Evolutionary conservation across 2,797 vertebrate species (phyloP), one percentile per base, ranked within the genome.

Genomic region (Cryptoblepharus egeriae): DNA sequence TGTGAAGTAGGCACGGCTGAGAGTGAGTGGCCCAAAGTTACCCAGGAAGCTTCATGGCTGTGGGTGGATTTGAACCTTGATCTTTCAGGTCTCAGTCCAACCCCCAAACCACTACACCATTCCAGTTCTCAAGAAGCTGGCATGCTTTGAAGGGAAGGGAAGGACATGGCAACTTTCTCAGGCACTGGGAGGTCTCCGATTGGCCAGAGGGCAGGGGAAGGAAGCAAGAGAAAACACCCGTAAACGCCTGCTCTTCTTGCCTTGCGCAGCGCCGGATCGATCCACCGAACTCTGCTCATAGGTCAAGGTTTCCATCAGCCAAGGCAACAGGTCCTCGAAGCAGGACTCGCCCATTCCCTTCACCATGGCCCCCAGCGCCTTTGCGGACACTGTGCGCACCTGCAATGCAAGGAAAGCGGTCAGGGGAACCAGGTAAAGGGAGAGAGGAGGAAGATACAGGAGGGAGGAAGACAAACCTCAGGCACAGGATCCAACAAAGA

Each of bases 231-330:
- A 26, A 10, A 7, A 24, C 30, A 35, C 18, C 45, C 55, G 77
- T 12, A 32, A 82, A n/a, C 74, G 6, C 24, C 24, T 32, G 39
- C 2, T 55, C 26, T 79, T 67, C 94, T 83, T 71, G 98, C 98
- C 99, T 95, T 99, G 99, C 2, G 99, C 99, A 28, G 98, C 98
- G 63, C 99, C 99, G 3, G 99, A 99, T 18, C 99, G 98, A 93
- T 99, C 99, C 75, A 99, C 99, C 1, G 99, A 99, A 94, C 99
- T 99, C 95, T 99, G 98, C 84, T 99, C 99, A 0, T 98, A 99
- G 0, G 99, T 99, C 93, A 99, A 91, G 0, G 98, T 99, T 93
- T 99, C 98, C 98, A 99, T 99, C 81, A 99, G 95, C 98, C 98
- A 99, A 0, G 98, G 99, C 91, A 99, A 91, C 90, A 99, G 94